Evolutionary conservation across 2,888 invertebrate species (phyloP), one percentile per base, ranked within the genome.

Genomic region (Scrobipalpa atriplicella): DNA sequence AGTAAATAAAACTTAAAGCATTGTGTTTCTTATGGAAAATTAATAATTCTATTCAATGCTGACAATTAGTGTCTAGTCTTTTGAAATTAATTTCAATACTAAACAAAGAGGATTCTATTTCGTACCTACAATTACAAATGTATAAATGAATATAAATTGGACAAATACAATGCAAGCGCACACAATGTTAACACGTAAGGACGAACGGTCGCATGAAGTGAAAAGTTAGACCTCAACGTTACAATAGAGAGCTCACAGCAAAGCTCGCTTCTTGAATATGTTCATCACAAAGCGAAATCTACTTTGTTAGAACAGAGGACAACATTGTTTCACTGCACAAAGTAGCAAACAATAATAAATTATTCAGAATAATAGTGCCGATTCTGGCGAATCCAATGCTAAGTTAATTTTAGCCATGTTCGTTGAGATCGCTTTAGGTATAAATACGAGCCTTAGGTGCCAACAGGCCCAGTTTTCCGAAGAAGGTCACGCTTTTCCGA

Each of bases 91-190:
- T 47, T 29, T 47, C 47, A 47, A n/a, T 47, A 47, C 0, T 47
- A 16, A 47, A 47, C 47, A 16, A 47, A 47, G 7, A 47, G n/a
- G 47, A 47, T 7, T n/a, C 2, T 47, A 47, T n/a, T n/a, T n/a
- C n/a, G 16, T 47, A 6, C 7, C 47, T 47, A 1, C 0, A 2
- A 7, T 16, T 16, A 16, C 47, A 47, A n/a, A 47, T 47, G 3
- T 16, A 47, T 47, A 13, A 11, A 43, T 43, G 13, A n/a, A n/a
- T n/a, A n/a, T n/a, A n/a, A 7, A 47, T 47, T 5, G 16, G 16
- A 47, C 47, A 5, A n/a, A 47, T 47, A 47, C 47, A 47, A 47
- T 47, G 47, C 43, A 43, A 43, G 43, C 10, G n/a, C 47, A 47
- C 5, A 47, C 47, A n/a, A 16, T 5, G 47, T 47, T 16, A n/a